Evolutionary conservation across 2,113 vertebrate species (phyloP).

Genomic region (Tursiops truncatus): DNA sequence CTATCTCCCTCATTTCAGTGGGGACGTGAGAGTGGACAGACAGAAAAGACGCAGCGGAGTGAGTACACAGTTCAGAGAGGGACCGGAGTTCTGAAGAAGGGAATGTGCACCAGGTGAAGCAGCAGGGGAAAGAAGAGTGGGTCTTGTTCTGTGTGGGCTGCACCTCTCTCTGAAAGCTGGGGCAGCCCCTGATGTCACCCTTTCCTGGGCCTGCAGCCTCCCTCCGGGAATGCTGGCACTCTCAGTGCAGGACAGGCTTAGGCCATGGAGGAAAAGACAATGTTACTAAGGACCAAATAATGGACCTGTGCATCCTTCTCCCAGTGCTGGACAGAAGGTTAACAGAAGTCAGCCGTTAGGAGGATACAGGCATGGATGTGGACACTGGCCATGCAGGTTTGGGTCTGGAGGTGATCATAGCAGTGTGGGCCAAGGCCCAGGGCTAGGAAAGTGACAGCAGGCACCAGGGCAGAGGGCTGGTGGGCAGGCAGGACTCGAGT

Average conservation of each 20-base stretch:
- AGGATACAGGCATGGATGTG: not conserved
- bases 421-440: too few species aligned
- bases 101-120: not conserved
- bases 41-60: not conserved
- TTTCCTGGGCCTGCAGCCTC: not conserved
- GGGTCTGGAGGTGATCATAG: not conserved
- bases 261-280: not conserved
- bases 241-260: not conserved
- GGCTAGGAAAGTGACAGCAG: not conserved
- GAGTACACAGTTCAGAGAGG: not conserved
- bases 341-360: not conserved
- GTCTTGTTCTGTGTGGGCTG: accelerated
- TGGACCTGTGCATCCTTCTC: too few species aligned
- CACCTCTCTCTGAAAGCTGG: not conserved
- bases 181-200: not conserved
- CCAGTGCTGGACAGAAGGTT: not conserved
- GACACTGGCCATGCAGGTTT: not conserved
- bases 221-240: not conserved
- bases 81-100: not conserved
- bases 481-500: not conserved
- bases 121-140: not conserved
- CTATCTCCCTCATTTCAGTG: not conserved
- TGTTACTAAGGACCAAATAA: not conserved
- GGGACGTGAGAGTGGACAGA: not conserved
- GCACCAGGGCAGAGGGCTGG: not conserved